These are phyloP conservation scores for Morus bassanus DNA, from an alignment of 2,797 vertebrate genomes.

Conservation along the genomic window DNA sequence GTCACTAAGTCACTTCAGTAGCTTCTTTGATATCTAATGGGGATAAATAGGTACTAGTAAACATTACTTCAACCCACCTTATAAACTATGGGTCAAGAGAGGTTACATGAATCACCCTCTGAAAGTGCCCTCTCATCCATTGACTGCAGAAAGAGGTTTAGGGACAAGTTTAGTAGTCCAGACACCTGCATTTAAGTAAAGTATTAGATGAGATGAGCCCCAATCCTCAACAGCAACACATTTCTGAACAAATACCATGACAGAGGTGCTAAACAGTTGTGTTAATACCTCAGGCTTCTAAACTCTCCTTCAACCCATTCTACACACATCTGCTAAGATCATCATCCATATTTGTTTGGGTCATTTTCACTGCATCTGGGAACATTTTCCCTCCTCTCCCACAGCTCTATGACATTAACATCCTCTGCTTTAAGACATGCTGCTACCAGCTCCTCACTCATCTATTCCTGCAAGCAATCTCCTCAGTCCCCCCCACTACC, in stretches of 20 bases:
- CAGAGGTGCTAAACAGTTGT: neutral
- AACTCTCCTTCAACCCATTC: neutral
- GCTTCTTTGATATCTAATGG: neutral
- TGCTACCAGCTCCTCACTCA: neutral
- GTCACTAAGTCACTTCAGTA: neutral
- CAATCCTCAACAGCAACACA: fast-evolving
- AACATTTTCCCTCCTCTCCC: neutral
- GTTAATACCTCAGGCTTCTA: neutral
- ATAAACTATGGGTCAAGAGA: neutral
- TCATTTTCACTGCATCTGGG: neutral
- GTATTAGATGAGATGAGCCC: neutral
- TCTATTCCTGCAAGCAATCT: neutral
- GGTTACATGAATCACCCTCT: neutral
- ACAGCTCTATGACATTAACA: neutral
- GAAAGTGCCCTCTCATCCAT: neutral
- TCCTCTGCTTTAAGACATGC: neutral
- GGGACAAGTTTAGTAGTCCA: neutral
- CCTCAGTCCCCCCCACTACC: neutral
- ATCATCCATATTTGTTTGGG: fast-evolving
- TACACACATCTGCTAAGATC: neutral
- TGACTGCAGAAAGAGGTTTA: neutral
- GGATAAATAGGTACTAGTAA: neutral
- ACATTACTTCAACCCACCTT: neutral
- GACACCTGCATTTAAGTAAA: neutral
- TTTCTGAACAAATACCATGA: neutral